Base-by-base conservation (phyloP, 2,888 invertebrate genomes). In the Operophtera brumata region DNA sequence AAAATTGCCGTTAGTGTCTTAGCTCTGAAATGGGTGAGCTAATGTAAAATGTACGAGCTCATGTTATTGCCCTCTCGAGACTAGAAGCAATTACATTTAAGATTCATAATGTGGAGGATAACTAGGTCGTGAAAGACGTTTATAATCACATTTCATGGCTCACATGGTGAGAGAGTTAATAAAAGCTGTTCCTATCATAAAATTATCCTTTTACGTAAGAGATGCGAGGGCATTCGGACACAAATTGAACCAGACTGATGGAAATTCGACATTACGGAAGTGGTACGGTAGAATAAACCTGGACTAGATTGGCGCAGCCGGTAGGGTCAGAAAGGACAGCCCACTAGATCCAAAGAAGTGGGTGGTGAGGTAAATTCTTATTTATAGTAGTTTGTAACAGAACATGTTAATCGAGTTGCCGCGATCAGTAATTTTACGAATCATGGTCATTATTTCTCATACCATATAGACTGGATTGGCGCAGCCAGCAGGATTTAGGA, bases 11-110 rank as follows among this genome's bases (percentile, higher is more conserved):
- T 36, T 30, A 36, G 20, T 46, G 46, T 30, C 28, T 35, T 12
- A 25, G 34, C 6, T 28, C 35, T 39, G 45, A 36, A 36, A 39
- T 34, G 32, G 30, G 26, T 25, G 35, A 42, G 34, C 43, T 47
- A 34, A 46, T 39, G 34, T 52, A 44, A 47, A 56, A 47, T 56
- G 39, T 44, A 54, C 28, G 37, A 9, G 47, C 28, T 40, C 28
- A 25, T 35, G 35, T 41, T 57, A 57, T 41, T 36, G 36, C 48
- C 30, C 45, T 48, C 48, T 28, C 10, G 55, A 47, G 55, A 12
- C 20, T 14, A 30, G 37, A 43, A 41, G 41, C 47, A 43, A 52
- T 57, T 45, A 52, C 52, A 46, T 57, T 57, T 46, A 53, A 46
- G 52, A 48, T 47, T 47, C 40, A 56, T 48, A 52, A 52, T 40